Conservation (phyloP, 2,888 invertebrate genomes). For the Iphiclides podalirius region DNA sequence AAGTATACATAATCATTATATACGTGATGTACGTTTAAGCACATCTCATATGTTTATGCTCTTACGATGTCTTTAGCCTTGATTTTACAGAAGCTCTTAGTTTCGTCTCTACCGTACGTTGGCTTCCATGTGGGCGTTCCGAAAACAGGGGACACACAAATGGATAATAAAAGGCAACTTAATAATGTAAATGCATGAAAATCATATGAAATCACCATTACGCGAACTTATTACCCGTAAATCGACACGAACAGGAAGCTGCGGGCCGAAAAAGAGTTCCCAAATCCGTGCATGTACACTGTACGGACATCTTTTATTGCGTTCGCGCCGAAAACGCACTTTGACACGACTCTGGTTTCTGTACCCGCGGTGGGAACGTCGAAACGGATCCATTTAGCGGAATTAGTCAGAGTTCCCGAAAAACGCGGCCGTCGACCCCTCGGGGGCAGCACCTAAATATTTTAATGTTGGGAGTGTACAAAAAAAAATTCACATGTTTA, state of each 20-base stretch:
- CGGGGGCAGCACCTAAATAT: conserved; percentile 71
- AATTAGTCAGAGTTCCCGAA: conserved; percentile 79
- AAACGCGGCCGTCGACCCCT: conserved; percentile 69
- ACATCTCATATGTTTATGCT: not conserved
- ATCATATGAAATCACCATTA: too few relatives aligned
- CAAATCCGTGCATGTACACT: conserved; percentile 30
- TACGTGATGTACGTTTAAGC: not conserved
- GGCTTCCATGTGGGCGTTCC: not conserved
- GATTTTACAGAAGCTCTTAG: not conserved
- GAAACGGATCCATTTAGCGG: conserved; percentile 59
- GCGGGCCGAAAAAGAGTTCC: conserved; percentile 29
- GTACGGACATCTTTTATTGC: conserved; percentile 40
- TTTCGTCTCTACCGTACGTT: not conserved
- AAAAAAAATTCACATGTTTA: conserved; percentile 70
- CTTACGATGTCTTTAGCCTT: conserved; percentile 2
- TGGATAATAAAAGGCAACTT: conserved; percentile 7
- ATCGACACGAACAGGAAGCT: conserved; percentile 35
- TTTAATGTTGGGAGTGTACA: conserved; percentile 44
- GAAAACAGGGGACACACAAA: not conserved
- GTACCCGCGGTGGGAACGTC: conserved; percentile 44
- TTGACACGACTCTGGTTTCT: conserved; percentile 35
- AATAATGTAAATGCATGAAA: not conserved
- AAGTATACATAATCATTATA: not conserved
- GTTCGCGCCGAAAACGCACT: conserved; percentile 44
- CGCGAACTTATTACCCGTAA: too few relatives aligned